phyloP scores from a whole-genome alignment of 2,888 invertebrate species.

The Scaptomyza parva region DNA sequence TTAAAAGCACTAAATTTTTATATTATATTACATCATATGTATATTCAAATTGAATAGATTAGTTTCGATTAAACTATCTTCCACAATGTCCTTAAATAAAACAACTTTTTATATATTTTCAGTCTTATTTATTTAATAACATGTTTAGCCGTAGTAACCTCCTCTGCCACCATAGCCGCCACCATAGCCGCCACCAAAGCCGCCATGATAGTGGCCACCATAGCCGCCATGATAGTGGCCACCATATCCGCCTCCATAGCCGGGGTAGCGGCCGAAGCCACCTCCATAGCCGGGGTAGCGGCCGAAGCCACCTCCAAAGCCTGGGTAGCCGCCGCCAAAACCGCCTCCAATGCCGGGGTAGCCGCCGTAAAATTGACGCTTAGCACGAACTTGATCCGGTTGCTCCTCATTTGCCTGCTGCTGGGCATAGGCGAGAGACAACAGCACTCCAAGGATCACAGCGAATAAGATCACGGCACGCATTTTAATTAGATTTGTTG shows the following conservation, averaged over 20 bases:
- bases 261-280: slow-evolving; percentile 17
- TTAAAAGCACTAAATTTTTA: no score
- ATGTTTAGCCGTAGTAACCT: slow-evolving; percentile 22
- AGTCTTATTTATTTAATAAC: slow-evolving; percentile 36
- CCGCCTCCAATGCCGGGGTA: slow-evolving; percentile 18
- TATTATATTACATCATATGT: neutral
- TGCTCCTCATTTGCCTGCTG: slow-evolving; percentile 14
- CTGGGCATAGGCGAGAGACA: slow-evolving; percentile 45
- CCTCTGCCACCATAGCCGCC: slow-evolving; percentile 20
- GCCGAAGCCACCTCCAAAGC: slow-evolving; percentile 23
- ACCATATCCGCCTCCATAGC: slow-evolving; percentile 10
- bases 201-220: slow-evolving; percentile 20
- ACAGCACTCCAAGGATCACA: slow-evolving; percentile 48
- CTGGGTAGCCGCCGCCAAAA: slow-evolving; percentile 5
- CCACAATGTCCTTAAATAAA: no score
- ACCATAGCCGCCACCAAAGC: slow-evolving; percentile 28
- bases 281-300: slow-evolving; percentile 25
- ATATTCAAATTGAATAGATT: neutral
- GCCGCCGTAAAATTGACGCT: slow-evolving; percentile 47
- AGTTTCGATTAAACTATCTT: neutral
- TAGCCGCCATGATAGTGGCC: slow-evolving; percentile 11
- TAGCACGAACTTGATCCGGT: slow-evolving; percentile 42
- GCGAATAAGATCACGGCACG: slow-evolving; percentile 53
- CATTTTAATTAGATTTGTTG: slow-evolving; percentile 35
- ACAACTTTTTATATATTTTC: slow-evolving; percentile 6